Evolutionary conservation across 2,797 vertebrate genomes (phyloP), one percentile per base, ranked within the genome.

Genomic region (Knipowitschia caucasica): DNA sequence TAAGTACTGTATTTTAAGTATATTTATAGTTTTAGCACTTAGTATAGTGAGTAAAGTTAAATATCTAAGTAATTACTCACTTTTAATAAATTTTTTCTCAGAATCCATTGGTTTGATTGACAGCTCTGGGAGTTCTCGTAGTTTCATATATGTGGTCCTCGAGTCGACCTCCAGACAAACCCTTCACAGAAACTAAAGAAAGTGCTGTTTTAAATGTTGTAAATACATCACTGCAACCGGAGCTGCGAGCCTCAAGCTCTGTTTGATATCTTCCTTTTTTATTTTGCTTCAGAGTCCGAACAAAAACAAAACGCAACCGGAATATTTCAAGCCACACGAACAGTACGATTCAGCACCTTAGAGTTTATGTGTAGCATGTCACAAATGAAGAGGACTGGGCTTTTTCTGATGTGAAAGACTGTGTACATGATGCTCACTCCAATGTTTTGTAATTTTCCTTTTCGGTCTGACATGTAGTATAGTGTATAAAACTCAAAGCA

Each of bases 401-500:
- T 59, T 69, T 87, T 77, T 79, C 71, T 67, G 84, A 89, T 84
- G 69, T 73, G 67, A 80, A 54, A 44, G 87, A 84, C 83, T 87
- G 84, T 92, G 87, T 91, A 92, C 87, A 91, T 90, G 87, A n/a
- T n/a, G n/a, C n/a, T 91, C 71, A 80, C 73, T 67, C 63, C 57
- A 53, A 57, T 75, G 69, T 82, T 56, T 91, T 75, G 68, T 78
- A 80, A 75, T 69, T 47, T 40, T 45, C 58, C 56, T 69, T 73
- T 72, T 81, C 58, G 71, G 67, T 81, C 67, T 73, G n/a, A 78
- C 88, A 81, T 92, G 89, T 92, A 91, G 88, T 86, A 92, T 91
- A 90, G 85, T 93, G 91, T 93, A 92, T 90, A 85, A 93, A 89
- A 76, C 81, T 86, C 85, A 88, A 87, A 84, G 77, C 92, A 93